Evolutionary conservation across 2,888 invertebrate genomes (phyloP).

Genomic region (Phengaris arion): DNA sequence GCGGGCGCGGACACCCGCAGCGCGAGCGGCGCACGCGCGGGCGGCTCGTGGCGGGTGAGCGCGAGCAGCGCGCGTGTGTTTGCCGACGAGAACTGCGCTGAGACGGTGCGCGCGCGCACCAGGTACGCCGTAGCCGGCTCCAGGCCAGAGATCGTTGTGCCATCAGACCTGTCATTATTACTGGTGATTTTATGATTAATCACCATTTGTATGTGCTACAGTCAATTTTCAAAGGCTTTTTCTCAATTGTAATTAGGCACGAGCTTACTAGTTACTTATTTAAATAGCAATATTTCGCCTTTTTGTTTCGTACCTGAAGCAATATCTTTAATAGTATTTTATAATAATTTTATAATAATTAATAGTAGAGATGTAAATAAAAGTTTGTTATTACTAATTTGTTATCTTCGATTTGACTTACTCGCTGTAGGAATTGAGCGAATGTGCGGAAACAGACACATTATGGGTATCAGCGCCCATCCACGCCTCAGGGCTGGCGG

Average conservation of each 20-base stretch:
- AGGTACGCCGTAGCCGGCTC: conserved; percentile 72
- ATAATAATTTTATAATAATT: too few species aligned
- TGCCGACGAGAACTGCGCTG: conserved; percentile 69
- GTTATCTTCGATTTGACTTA: conserved; percentile 44
- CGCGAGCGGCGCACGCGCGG: conserved; percentile 63
- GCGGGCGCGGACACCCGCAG: conserved; percentile 66
- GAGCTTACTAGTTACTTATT: too few species aligned
- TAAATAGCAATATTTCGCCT: too few species aligned
- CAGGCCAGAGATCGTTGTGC: conserved; percentile 65
- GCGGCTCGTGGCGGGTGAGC: conserved; percentile 68
- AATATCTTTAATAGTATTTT: too few species aligned
- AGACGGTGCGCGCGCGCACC: conserved; percentile 67
- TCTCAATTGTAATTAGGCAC: too few species aligned
- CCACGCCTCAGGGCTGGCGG: conserved; percentile 76
- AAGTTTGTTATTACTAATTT: too few species aligned
- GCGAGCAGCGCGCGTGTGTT: conserved; percentile 69
- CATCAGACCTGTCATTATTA: conserved; percentile 50
- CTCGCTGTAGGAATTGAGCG: conserved; percentile 61
- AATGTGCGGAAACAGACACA: conserved; percentile 69
- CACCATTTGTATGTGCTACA: too few species aligned
- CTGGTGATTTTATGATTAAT: neutral
- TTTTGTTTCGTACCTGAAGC: too few species aligned
- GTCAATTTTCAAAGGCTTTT: too few species aligned
- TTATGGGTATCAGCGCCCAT: conserved; percentile 79
- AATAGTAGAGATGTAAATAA: too few species aligned